Base-by-base conservation (phyloP, 1,140 invertebrate species). In the Heliconius hewitsoni region DNA sequence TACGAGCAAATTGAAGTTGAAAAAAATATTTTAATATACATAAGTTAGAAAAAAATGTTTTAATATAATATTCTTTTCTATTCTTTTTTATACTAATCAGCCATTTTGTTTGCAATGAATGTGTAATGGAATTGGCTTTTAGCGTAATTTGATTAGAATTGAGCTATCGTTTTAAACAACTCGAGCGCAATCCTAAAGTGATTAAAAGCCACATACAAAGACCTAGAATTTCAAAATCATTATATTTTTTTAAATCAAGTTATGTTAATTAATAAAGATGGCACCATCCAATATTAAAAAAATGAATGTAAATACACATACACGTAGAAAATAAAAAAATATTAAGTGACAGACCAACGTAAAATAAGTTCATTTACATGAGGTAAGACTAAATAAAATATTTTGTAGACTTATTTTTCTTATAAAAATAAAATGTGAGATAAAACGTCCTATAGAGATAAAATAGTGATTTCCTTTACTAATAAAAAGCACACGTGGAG, bases 121-220 rank as follows among this genome's bases (percentile, higher is more conserved):
- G 23, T 66, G 3, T 66, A 66, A 66, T 66, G 60, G 27, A 66
- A 66, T 66, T 66, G 27, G 60, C 60, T 66, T 66, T 66, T 66
- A 66, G 23, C 27, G 27, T 66, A 66, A 66, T 66, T 66, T 66
- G 60, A 66, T 66, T 66, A 66, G 13, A 66, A 66, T 66, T 66
- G 27, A 66, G 4, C 27, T 27, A 30, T 27, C 27, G 27, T 30
- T 66, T 66, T 66, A 30, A 66, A 66, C 13, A 46, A 46, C 13
- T 23, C 11, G 27, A 66, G 5, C 23, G 11, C 3, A 66, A 30
- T 30, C 11, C 60, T 66, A 27, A 66, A 66, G 27, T 30, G n/a
- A 11, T 60, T 46, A 46, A 8, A 9, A 23, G 19, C 34, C 34
- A 37, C 6, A 60, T 27, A 23, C 23, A 60, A 27, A 60, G 57